Base-by-base conservation (phyloP, 2,113 vertebrate species). In the Neomonachus schauinslandi region DNA sequence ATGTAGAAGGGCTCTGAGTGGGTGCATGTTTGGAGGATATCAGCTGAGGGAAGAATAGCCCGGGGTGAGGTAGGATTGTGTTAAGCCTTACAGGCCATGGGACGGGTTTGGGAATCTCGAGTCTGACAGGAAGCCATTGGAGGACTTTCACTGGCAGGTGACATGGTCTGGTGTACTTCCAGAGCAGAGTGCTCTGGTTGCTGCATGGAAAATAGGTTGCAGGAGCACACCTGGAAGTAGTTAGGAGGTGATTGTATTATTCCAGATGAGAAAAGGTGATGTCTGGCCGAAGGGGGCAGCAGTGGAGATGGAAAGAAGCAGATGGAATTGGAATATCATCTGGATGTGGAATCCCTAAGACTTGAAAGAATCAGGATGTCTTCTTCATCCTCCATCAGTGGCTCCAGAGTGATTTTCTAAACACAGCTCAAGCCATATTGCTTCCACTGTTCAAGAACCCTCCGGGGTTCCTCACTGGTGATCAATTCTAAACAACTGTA, bases 351-450 rank as follows among this genome's bases (percentile, higher is more conserved):
- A 74, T 84, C 18, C 46, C 16, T 33, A 81, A 63, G 24, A 76
- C n/a, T 36, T 95, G 49, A 26, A 53, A 65, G 55, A 59, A 19
- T 93, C 61, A 53, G 31, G 15, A 22, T 42, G 46, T 53, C 15
- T 69, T 57, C 49, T 79, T 8, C 31, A 69, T 15, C 51, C 36
- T 59, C 59, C 16, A 33, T 55, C 28, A 21, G 36, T 33, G 55
- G 33, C 63, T 74, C 59, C n/a, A 26, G 88, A 71, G 33, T 71
- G 39, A 63, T 79, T 76, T 79, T 96, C 81, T 74, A 72, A 96
- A 36, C 16, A 22, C 8, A 65, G 3, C 59, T 59, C 46, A 39
- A 74, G n/a, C 33, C 39, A 33, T 7, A 11, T 49, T 39, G 42
- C 61, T 93, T 49, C 53, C 61, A 42, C 0, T 4, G 12, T 24